A percentile compares a stretch with the other conserved stretches of the same genome.
Conservation (phyloP, 2,113 vertebrate genomes). For the Sclerurus mexicanus region DNA sequence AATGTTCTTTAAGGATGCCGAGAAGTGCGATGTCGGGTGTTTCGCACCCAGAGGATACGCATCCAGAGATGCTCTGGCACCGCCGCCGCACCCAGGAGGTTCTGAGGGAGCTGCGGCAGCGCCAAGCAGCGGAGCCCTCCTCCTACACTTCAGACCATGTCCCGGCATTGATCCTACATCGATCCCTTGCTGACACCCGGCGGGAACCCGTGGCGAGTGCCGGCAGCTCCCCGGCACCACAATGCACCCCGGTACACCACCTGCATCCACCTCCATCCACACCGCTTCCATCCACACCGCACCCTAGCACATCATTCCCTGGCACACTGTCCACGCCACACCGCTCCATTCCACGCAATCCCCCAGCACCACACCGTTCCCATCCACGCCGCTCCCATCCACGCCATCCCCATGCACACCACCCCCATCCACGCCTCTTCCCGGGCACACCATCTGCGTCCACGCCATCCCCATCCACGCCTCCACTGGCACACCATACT, state of each 20-base stretch:
- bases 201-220: not conserved
- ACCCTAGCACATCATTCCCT: not conserved
- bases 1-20: not conserved
- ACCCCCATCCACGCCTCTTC: too few species aligned
- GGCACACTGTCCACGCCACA: not conserved
- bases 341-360: not conserved
- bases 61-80: not conserved
- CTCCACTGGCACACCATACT: not conserved
- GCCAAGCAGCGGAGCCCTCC: too few species aligned
- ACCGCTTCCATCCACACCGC: not conserved
- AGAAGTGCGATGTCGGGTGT: not conserved
- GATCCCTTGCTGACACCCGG: not conserved
- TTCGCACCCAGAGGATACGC: not conserved
- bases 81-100: too few species aligned
- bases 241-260: too few species aligned
- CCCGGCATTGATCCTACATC: not conserved
- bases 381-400: not conserved
- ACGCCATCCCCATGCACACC: not conserved
- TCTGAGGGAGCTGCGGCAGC: too few species aligned
- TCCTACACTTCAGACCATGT: rapidly evolving
- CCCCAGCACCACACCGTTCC: not conserved
- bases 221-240: not conserved
- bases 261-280: not conserved
- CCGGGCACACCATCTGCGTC: not conserved
- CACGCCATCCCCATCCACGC: not conserved